These are phyloP conservation scores for Ranitomeya imitator DNA, from an alignment of 2,113 vertebrate species.

Conservation along the genomic window DNA sequence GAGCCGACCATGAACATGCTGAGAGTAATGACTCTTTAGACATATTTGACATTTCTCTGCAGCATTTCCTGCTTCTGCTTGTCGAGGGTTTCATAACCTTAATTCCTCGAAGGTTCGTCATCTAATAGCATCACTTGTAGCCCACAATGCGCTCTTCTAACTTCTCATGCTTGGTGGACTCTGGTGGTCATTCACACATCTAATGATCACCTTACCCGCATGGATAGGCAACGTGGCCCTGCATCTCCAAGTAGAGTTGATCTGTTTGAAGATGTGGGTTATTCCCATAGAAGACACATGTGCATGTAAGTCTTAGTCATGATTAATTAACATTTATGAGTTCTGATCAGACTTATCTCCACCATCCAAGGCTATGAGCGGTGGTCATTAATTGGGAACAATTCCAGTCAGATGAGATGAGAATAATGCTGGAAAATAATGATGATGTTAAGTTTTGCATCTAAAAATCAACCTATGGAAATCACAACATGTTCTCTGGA, in stretches of 20 bases:
- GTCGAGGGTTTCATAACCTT: constrained; percentile 17
- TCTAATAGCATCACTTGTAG: not conserved
- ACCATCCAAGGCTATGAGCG: too few species aligned
- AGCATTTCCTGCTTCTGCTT: constrained; percentile 39
- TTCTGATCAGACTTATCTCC: too few species aligned
- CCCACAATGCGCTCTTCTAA: not conserved
- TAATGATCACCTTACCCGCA: not conserved
- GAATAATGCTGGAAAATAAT: too few species aligned
- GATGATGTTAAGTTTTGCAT: too few species aligned
- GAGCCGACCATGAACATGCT: not conserved
- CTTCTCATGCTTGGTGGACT: not conserved
- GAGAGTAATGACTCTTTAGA: not conserved
- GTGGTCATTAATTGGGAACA: too few species aligned
- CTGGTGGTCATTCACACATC: not conserved
- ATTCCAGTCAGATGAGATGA: too few species aligned
- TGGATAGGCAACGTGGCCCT: not conserved
- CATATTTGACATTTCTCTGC: constrained; percentile 16
- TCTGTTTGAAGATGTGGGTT: not conserved
- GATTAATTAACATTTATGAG: too few species aligned
- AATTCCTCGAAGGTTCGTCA: constrained; percentile 35
- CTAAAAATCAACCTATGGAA: too few species aligned
- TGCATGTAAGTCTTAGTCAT: not conserved
- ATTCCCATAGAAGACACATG: not conserved
- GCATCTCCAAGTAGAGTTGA: not conserved
- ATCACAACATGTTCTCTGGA: too few species aligned